Percentiles rank a stretch among this genome's conserved stretches.
These are phyloP conservation scores for Callipepla squamata DNA, from an alignment of 2,113 vertebrate genomes.

Conservation along the genomic window DNA sequence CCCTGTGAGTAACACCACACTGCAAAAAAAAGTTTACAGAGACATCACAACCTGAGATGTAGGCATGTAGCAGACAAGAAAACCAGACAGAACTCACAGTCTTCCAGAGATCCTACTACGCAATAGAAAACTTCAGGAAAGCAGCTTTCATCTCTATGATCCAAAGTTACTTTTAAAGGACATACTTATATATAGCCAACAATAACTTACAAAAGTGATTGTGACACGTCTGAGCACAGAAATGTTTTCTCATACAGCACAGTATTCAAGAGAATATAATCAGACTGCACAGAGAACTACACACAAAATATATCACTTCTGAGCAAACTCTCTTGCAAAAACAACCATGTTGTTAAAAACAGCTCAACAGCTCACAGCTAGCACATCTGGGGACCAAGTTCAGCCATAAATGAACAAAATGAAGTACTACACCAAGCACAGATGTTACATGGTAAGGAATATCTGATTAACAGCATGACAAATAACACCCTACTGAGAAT, in stretches of 20 bases:
- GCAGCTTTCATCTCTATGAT: not conserved
- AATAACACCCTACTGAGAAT: not conserved
- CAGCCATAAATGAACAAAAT: not conserved
- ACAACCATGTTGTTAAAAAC: not conserved
- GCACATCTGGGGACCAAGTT: fast-evolving
- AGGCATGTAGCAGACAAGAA: not conserved
- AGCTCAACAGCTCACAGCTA: not conserved
- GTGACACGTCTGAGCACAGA: not conserved
- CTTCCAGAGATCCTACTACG: not conserved
- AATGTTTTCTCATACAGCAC: not conserved
- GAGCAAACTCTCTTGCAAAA: not conserved
- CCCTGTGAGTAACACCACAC: not conserved
- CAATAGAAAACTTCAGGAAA: not conserved
- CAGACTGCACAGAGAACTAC: not conserved
- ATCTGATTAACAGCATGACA: not conserved
- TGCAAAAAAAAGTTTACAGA: not conserved
- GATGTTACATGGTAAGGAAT: not conserved
- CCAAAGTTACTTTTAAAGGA: not conserved
- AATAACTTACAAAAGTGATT: not conserved
- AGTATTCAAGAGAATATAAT: not conserved
- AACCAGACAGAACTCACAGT: not conserved
- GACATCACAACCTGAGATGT: not conserved
- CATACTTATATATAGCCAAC: not conserved
- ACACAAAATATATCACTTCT: not conserved
- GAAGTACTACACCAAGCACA: not conserved